Base-by-base conservation (phyloP, 2,113 vertebrate species). In the Neodontobutis hainanensis region DNA sequence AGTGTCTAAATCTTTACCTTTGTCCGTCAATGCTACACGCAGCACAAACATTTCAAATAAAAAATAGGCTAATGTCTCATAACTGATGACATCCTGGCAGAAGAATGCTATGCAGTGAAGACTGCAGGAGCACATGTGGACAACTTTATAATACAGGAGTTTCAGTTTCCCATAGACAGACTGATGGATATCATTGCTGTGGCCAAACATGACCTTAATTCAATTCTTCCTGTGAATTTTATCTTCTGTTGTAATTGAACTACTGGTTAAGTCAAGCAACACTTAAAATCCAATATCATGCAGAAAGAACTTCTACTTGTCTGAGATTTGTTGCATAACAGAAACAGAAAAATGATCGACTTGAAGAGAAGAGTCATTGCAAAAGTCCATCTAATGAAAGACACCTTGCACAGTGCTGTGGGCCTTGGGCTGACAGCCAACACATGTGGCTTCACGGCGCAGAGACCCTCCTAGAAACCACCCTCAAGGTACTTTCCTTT, bases 401-500 rank as follows among this genome's bases (percentile, higher is more conserved):
- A 67, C 73, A 78, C 73, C 73, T 61, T 80, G 59, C 51, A 27
- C 32, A 4, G 53, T 0, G 35, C 59, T 61, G n/a, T 12, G 48
- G 38, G 64, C 63, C 46, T 11, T 0, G 6, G 77, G 71, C 74
- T 35, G 38, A 10, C n/a, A 8, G 61, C 80, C 84, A 83, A 72
- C 78, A 79, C 60, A 82, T 58, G 80, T 69, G 47, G 40, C 56
- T 56, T 64, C 51, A 78, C 61, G 61, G 34, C 36, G 8, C n/a
- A 16, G 7, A 56, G 35, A 40, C 36, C 35, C 56, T 43, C n/a
- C 12, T 44, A 16, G 36, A 8, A 61, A 62, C 60, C 46, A 55
- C 70, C 62, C 67, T 70, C 69, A 2, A 63, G 85, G 76, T 74
- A 74, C 75, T 87, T 81, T 77, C 61, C 51, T 10, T 12, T n/a